Conservation (phyloP, 37 sponge, comb jelly and placozoan species). For the Beroe ovata region DNA sequence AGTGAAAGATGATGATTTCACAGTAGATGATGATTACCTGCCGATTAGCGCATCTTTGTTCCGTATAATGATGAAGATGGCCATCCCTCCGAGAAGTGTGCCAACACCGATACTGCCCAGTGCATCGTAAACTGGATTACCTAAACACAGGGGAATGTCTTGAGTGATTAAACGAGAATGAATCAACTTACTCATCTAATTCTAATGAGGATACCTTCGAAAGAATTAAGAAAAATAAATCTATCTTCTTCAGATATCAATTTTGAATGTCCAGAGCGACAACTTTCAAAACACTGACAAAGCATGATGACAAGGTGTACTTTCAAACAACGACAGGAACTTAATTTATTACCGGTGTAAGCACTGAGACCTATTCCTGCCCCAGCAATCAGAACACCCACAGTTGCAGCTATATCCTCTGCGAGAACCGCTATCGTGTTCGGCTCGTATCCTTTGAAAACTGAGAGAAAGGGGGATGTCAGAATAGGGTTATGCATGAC, state of each 20-base stretch:
- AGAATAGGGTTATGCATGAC: too few species aligned
- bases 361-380: constrained; percentile 77
- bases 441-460: constrained; percentile 89
- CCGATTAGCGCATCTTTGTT: constrained; percentile 96
- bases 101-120: constrained; percentile 92
- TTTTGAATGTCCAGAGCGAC: too few species aligned
- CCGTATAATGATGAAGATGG: constrained; percentile 90
- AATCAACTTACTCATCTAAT: too few species aligned
- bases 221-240: too few species aligned
- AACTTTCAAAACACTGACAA: neutral
- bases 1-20: too few species aligned
- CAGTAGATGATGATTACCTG: constrained; percentile 66
- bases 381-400: constrained; percentile 83
- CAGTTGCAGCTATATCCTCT: constrained; percentile 96
- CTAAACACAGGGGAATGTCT: constrained; percentile 34
- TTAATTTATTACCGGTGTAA: constrained; percentile 68
- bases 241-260: too few species aligned
- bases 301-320: neutral
- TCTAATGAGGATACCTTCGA: too few species aligned
- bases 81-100: constrained; percentile 90
- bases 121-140: constrained; percentile 91
- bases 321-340: too few species aligned
- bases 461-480: too few species aligned
- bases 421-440: constrained; percentile 93
- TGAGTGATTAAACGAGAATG: too few species aligned